Percentiles rank a stretch among this genome's conserved stretches.
phyloP scores from a whole-genome alignment of 2,113 vertebrate species.

The Mellivora capensis region DNA sequence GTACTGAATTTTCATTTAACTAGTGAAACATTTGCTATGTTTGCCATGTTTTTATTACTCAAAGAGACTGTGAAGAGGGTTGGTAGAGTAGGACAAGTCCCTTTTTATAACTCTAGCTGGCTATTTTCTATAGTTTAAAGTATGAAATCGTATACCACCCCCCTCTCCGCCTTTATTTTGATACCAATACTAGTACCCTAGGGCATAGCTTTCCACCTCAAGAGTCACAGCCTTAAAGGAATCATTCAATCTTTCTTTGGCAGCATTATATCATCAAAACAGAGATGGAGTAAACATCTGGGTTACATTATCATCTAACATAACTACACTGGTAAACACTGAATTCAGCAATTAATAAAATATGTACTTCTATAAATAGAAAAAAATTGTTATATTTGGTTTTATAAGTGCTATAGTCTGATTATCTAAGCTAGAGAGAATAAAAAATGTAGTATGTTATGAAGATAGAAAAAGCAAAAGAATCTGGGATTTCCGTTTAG shows the following conservation, averaged over 20 bases:
- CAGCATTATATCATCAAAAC: neutral
- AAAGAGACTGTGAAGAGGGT: neutral
- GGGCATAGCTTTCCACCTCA: neutral
- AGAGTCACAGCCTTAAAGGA: neutral
- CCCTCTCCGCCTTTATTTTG: neutral
- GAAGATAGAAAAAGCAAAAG: neutral
- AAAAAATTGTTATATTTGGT: neutral
- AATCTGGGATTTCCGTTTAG: neutral
- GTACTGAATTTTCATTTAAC: constrained; percentile 11
- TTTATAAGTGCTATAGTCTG: neutral
- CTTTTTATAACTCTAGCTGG: neutral
- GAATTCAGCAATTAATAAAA: neutral
- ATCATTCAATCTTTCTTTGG: neutral
- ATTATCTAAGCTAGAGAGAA: neutral
- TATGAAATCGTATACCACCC: neutral
- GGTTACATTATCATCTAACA: neutral
- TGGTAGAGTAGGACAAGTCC: neutral
- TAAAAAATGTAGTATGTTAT: neutral
- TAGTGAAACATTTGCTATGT: neutral
- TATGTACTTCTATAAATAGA: neutral
- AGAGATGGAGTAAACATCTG: neutral
- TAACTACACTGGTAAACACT: neutral
- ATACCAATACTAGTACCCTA: neutral
- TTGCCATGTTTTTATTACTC: neutral
- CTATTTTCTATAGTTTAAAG: neutral